Percentiles rank a stretch among this genome's conserved stretches.
Evolutionary conservation across 2,113 vertebrate species (phyloP).

Genomic region (Rhinolophus sinicus): DNA sequence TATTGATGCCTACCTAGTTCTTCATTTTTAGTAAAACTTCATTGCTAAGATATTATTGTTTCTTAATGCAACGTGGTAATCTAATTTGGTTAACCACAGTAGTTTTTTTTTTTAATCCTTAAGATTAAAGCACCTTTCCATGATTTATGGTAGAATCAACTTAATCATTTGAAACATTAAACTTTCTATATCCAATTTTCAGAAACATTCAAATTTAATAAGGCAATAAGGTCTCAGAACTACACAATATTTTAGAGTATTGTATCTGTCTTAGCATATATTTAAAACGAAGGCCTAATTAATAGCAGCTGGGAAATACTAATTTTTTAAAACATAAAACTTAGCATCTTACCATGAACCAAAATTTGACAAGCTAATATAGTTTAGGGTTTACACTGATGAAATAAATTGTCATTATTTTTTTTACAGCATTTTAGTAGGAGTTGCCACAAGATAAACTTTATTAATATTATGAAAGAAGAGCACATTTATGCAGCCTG

Average conservation of each 20-base stretch:
- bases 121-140: not conserved
- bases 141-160: not conserved
- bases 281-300: constrained; percentile 5
- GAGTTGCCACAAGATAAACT: not conserved
- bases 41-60: not conserved
- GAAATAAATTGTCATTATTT: not conserved
- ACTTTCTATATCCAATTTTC: not conserved
- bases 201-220: constrained; percentile 20
- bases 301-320: not conserved
- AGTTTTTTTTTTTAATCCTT: not conserved
- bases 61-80: constrained; percentile 24
- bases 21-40: constrained; percentile 49
- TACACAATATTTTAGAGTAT: not conserved
- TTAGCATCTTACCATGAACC: not conserved
- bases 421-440: not conserved
- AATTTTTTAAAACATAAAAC: not conserved
- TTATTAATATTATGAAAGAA: not conserved
- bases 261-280: not conserved
- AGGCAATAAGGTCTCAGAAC: not conserved
- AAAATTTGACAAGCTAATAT: not conserved
- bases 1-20: not conserved
- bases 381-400: not conserved
- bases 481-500: not conserved
- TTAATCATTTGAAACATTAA: not conserved
- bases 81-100: not conserved